Evolutionary conservation across 2,113 vertebrate genomes (phyloP), one percentile per base, ranked within the genome.

Genomic region (Chiloscyllium plagiosum): DNA sequence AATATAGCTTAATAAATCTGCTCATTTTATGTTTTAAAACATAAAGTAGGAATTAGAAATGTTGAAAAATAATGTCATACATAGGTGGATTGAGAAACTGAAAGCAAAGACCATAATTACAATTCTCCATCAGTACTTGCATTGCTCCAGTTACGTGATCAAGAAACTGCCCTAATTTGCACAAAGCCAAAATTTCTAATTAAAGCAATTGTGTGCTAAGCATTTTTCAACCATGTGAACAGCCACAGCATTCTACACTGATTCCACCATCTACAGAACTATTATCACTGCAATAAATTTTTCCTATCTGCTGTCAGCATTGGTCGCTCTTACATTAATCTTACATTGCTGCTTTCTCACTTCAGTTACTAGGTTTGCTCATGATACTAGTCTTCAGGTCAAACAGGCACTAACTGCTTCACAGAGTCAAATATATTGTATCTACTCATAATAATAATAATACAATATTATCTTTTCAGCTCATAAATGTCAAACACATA

Each of bases 321-420:
- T 96, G 97, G 7, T 86, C 76, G 89, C 97, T 83, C 96, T 22
- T 95, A 96, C 97, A 96, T 96, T 96, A 96, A 97, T 97, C 95
- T 96, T 97, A 96, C 96, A 96, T 95, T 96, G 96, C 96, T 97
- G 72, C 96, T 95, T 96, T 96, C 95, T 96, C 92, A 95, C 95
- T 90, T 92, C 96, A 96, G 69, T 96, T 96, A 96, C 96, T 96
- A 96, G n/a, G 69, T n/a, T 80, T n/a, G 95, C 50, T 68, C 17
- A n/a, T n/a, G 61, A 66, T 68, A 66, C 29, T 17, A 19, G 65
- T 83, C 50, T 65, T 61, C 80, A 78, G 50, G 95, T 95, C 78
- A 95, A 56, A 65, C 78, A 86, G 95, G n/a, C 56, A 86, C 80
- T 86, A 83, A 83, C 78, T 56, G 15, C 78, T 86, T 52, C 56